Evolutionary conservation across 2,113 vertebrate species (phyloP), one percentile per base, ranked within the genome.

Genomic region (Caranx melampygus): DNA sequence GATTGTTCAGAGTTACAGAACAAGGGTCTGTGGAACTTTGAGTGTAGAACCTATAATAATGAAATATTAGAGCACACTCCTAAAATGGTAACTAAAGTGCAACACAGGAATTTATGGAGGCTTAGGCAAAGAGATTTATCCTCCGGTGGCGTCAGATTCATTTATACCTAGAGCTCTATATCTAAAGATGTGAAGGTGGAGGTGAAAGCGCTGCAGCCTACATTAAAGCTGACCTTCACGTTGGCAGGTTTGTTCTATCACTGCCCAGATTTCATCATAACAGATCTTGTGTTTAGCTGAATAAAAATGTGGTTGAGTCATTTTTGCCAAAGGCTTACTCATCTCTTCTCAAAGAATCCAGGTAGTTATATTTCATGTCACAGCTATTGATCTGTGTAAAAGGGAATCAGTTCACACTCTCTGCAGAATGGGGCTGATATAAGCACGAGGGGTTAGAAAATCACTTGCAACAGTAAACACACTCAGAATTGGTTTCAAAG

Each of bases 71-170:
- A 59, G 33, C 44, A 44, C 42, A 70, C 31, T 82, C 55, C 14
- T 75, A 49, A 79, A 90, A 83, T 54, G 60, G 74, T 63, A 68
- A 47, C 72, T 62, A 58, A 84, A 83, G 76, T 83, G 71, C 47
- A 83, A 81, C 42, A 33, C 35, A 0, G 59, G 61, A 61, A 87
- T 90, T 85, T 71, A 87, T 79, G 55, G 67, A 60, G 49, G 57
- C 59, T 65, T 54, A 63, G 66, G 78, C 60, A 47, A 67, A 35
- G 68, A 87, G 67, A 87, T 83, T 79, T 83, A 85, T 82, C 21
- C 21, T 78, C 45, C 54, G n/a, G 60, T 68, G 58, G 49, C 40
- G 62, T 62, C 72, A 74, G 57, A 75, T 77, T 74, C 74, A 49
- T 82, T 85, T 68, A 58, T 59, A 67, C 60, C 78, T 73, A 51